Base-by-base conservation (phyloP, 2,113 vertebrate species). In the Ariopsis seemanni region DNA sequence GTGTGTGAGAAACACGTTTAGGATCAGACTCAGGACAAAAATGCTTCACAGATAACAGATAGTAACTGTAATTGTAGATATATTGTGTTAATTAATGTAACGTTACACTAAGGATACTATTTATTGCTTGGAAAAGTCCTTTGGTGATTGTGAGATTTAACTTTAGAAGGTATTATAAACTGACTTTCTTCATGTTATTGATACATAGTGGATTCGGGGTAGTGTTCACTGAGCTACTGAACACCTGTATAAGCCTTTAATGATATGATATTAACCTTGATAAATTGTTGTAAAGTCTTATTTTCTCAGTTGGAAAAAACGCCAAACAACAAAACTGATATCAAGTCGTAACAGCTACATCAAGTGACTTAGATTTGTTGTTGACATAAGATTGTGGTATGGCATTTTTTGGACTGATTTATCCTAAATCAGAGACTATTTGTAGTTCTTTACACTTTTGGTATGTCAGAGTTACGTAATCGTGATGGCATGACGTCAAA, bases 1-100 rank as follows among this genome's bases (percentile, higher is more conserved):
- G 65, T 78, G 78, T 77, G 75, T 86, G 72, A 83, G 55, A 87
- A 74, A 80, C 84, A 57, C 22, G 25, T 87, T 57, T 30, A 79
- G 67, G 87, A 11, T 86, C 69, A 83, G 62, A 77, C 87, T 82
- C 72, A 65, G 85, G 85, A 60, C 50, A 42, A 87, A 55, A 57
- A 90, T 72, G 34, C 65, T 74, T 62, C 75, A 81, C 77, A 58
- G 34, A 50, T 63, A 82, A 74, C 27, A 42, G 48, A 63, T 83
- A 63, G 58, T 88, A 69, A 67, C 14, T 88, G 20, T 84, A 84
- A n/a, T 48, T 67, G n/a, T 75, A 67, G 52, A 79, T 58, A 34
- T n/a, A 48, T 55, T 63, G 27, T 55, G 62, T n/a, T 84, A 22
- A 42, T 20, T 27, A 67, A 12, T 79, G 42, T 69, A 69, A 69